phyloP scores from a whole-genome alignment of 1,140 invertebrate species.

The Euglossa dilemma region DNA sequence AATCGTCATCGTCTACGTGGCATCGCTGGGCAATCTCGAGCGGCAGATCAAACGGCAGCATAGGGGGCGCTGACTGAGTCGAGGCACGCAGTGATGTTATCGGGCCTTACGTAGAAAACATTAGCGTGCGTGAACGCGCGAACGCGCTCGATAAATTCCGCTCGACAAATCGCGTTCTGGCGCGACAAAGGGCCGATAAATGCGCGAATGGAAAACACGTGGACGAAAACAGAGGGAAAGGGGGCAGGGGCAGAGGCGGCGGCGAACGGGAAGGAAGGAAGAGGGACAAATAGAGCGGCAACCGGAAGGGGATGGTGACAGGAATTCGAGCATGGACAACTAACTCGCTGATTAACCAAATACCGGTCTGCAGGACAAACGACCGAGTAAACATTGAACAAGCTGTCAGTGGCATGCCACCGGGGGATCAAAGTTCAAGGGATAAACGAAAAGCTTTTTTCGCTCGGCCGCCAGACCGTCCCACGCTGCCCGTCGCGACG shows the following conservation, averaged over 20 bases:
- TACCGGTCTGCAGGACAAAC: conserved; percentile 71
- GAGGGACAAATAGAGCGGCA: conserved; percentile 36
- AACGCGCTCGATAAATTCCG: conserved; percentile 63
- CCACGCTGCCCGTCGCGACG: conserved; percentile 5
- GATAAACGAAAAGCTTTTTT: conserved; percentile 66
- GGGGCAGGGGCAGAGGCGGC: neutral
- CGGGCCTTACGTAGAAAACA: conserved; percentile 25
- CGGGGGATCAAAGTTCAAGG: conserved; percentile 69
- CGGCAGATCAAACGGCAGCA: neutral
- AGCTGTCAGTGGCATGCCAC: conserved; percentile 69
- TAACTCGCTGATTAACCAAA: conserved; percentile 75
- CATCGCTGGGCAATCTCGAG: neutral
- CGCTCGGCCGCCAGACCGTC: conserved; percentile 12
- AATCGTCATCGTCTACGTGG: neutral
- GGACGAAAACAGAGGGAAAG: neutral
- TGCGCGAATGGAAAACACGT: conserved; percentile 31
- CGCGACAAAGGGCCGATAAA: conserved; percentile 54
- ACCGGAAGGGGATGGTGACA: conserved; percentile 52
- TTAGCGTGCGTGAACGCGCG: conserved; percentile 52
- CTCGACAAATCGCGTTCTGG: conserved; percentile 30
- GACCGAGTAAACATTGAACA: conserved; percentile 70
- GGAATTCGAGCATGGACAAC: conserved; percentile 69
- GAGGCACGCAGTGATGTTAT: neutral
- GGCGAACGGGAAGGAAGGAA: neutral
- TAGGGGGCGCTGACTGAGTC: neutral